Base-by-base conservation (phyloP, 1,140 invertebrate species). In the Bombus fervidus region DNA sequence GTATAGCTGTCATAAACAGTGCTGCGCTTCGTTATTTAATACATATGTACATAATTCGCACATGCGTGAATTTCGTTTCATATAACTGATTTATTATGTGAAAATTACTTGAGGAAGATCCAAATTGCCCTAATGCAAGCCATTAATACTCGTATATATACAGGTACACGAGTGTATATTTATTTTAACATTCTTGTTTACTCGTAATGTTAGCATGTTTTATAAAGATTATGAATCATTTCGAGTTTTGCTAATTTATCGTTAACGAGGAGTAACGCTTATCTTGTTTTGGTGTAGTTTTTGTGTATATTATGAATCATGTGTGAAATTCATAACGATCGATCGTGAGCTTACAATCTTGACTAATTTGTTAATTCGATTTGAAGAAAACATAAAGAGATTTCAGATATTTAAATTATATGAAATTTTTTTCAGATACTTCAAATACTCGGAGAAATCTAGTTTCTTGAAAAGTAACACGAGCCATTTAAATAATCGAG, bases 51-150 rank as follows among this genome's bases (percentile, higher is more conserved):
- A n/a, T 22, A n/a, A n/a, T 37, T n/a, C 41, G 39, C 28, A 10
- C 15, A 8, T 74, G 28, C n/a, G n/a, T 18, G 39, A 62, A 57
- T 9, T 64, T 72, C 53, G 77, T n/a, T 66, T 76, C 39, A 25
- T 41, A 75, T 37, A 37, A 53, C 53, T 78, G 80, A 86, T 87
- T 86, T 68, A 80, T 85, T 69, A 72, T 69, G 80, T 81, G 84
- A 85, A 74, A 81, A 87, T 87, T 87, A 76, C 85, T 68, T 25
- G 31, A 85, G 66, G 69, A 72, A 47, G 72, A 66, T 81, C 69
- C 71, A 72, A 86, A 86, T 85, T 77, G 57, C 57, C 66, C 78
- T 66, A 74, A 66, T 57, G 28, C 75, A 66, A 66, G 47, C 59
- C 57, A 59, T 53, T 75, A 69, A 41, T 59, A 62, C 74, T 59